Base-by-base conservation (phyloP, 2,113 vertebrate genomes). In the Sceloporus undulatus region DNA sequence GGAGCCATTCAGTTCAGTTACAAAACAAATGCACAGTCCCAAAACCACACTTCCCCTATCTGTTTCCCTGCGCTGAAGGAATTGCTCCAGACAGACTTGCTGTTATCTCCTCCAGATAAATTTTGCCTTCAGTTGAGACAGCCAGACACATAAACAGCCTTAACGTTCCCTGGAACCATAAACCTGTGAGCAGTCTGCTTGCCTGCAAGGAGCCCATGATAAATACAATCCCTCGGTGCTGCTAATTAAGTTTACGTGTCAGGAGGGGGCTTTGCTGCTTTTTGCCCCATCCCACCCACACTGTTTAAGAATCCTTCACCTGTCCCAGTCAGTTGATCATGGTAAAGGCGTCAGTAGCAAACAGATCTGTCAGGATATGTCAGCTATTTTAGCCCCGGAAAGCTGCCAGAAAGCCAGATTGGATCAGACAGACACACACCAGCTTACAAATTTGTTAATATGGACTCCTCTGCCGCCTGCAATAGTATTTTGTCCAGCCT, bases 231-330 rank as follows among this genome's bases (percentile, higher is more conserved):
- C 29, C 88, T 90, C 85, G 88, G 84, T 87, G 87, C 91, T 80
- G 92, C 91, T 94, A 92, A 94, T 94, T 92, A 91, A 89, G 81
- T 93, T 91, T 54, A 48, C 79, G n/a, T 91, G 87, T 75, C 90
- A 59, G 87, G 86, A 84, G 84, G 77, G 88, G 85, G 13, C 77
- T 65, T 54, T 6, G 8, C 82, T 71, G 75, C 86, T 89, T 93
- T 23, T 34, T 29, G 1, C 82, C 73, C 89, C 78, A 82, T 87
- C 85, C 89, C 89, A 91, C 87, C 89, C 92, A 86, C 16, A 5
- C 76, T 2, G 82, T 68, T 65, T 65, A 0, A 0, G 16, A 59
- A 80, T 5, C 73, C 84, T 93, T 89, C 88, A 90, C 88, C 93
- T 90, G 90, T 82, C 89, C 84, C 73, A 2, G 82, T 68, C 4